Evolutionary conservation across 2,888 invertebrate species (phyloP).

Genomic region (Aspidapion aeneum): DNA sequence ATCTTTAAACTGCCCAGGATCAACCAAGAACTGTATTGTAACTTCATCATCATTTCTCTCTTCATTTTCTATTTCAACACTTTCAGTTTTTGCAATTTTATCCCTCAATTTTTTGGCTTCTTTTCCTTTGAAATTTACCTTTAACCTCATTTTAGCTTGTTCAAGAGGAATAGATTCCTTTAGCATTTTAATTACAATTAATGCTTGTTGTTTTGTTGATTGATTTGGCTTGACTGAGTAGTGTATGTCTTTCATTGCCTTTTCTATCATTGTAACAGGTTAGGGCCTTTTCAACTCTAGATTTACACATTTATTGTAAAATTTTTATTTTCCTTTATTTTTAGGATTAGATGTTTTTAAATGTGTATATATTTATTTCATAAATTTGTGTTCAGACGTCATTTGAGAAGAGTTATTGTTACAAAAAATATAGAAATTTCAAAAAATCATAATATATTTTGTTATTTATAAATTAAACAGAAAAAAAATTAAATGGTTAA

Average conservation of each 20-base stretch:
- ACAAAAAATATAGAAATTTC: background rate
- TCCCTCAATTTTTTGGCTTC: constrained; percentile 81
- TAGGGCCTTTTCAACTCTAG: constrained; percentile 96
- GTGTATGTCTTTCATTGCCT: constrained; percentile 94
- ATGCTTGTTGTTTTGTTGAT: constrained; percentile 93
- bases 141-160: constrained; percentile 92
- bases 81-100: constrained; percentile 67
- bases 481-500: background rate
- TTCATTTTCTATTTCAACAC: constrained; percentile 78
- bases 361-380: too few relatives aligned
- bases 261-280: constrained; percentile 94
- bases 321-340: too few relatives aligned
- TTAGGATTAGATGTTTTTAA: too few relatives aligned
- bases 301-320: constrained; percentile 95
- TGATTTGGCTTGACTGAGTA: constrained; percentile 94
- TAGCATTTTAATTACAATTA: constrained; percentile 66
- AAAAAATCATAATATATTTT: background rate
- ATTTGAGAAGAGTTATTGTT: too few relatives aligned
- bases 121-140: constrained; percentile 74
- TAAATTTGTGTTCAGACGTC: too few relatives aligned
- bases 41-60: constrained; percentile 80
- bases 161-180: constrained; percentile 78
- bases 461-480: constrained; percentile 4
- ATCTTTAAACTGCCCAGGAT: constrained; percentile 88
- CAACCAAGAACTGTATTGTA: constrained; percentile 78